Conservation (phyloP, 2,797 vertebrate genomes). For the Rhadinocentrus ornatus region DNA sequence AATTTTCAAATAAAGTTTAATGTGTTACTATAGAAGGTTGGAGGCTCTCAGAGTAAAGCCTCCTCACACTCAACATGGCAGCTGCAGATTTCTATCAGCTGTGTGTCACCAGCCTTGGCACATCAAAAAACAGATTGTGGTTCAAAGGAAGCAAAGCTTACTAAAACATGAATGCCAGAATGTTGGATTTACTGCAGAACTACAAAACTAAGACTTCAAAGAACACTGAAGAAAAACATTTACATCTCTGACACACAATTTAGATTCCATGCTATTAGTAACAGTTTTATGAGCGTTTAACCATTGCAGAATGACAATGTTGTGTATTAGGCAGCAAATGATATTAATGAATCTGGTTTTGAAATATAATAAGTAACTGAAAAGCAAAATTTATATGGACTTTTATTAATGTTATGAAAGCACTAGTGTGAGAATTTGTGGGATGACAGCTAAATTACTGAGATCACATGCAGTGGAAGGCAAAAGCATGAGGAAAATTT, state of each 20-base stretch:
- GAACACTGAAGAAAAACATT: constrained; percentile 8
- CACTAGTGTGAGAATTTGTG: constrained; percentile 28
- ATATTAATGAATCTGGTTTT: constrained; percentile 17
- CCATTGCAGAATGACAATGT: constrained; percentile 6
- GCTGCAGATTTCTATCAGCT: constrained; percentile 31
- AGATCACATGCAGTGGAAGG: constrained; percentile 32
- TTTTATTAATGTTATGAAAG: constrained; percentile 38
- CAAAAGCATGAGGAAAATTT: constrained; percentile 29
- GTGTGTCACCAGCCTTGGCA: constrained; percentile 16
- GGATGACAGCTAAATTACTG: constrained; percentile 43
- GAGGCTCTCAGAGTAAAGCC: constrained; percentile 2
- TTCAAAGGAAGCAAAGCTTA: constrained; percentile 37
- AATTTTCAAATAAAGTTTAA: constrained; percentile 4
- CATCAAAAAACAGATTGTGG: constrained; percentile 9
- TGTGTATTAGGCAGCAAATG: background rate
- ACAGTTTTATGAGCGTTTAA: constrained; percentile 14
- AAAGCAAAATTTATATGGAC: constrained; percentile 26
- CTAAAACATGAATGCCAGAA: background rate
- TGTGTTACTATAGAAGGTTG: background rate
- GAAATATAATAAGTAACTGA: constrained; percentile 36
- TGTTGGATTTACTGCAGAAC: constrained; percentile 38
- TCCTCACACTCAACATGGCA: background rate
- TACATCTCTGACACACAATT: constrained; percentile 20
- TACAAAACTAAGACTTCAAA: constrained; percentile 18
- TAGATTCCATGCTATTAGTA: constrained; percentile 22